A percentile compares a stretch with the other conserved stretches of the same genome.
These are phyloP conservation scores for Allolobophora icterica DNA, from an alignment of 2,888 invertebrate genomes.

Conservation along the genomic window DNA sequence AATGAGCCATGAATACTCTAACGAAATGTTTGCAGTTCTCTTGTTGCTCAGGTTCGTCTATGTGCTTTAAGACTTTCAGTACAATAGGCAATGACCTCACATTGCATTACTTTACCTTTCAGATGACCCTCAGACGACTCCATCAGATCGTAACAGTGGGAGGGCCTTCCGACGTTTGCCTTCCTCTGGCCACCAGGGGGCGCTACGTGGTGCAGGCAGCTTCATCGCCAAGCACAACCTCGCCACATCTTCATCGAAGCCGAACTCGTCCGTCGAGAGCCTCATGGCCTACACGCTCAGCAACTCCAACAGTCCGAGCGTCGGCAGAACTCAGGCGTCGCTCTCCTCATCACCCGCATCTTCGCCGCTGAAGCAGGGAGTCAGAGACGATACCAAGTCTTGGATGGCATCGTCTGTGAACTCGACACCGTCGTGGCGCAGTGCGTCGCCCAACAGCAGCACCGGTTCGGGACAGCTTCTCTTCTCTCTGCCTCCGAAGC, in stretches of 20 bases:
- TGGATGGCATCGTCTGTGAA: slow-evolving; percentile 21
- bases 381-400: neutral
- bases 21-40: too few species aligned
- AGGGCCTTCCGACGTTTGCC: neutral
- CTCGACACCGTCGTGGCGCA: slow-evolving; percentile 12
- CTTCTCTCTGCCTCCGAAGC: slow-evolving; percentile 21
- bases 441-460: slow-evolving; percentile 32
- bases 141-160: neutral
- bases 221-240: neutral
- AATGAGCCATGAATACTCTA: too few species aligned
- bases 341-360: neutral
- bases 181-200: neutral
- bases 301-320: slow-evolving; percentile 10
- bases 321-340: neutral
- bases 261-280: neutral
- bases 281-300: slow-evolving; percentile 8
- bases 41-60: neutral
- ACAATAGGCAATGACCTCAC: neutral
- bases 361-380: neutral
- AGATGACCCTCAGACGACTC: neutral
- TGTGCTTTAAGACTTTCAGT: neutral
- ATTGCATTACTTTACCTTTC: neutral
- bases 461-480: neutral
- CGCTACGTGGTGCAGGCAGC: neutral
- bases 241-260: neutral